phyloP scores from a whole-genome alignment of 2,888 invertebrate species.

The Pyralis farinalis region DNA sequence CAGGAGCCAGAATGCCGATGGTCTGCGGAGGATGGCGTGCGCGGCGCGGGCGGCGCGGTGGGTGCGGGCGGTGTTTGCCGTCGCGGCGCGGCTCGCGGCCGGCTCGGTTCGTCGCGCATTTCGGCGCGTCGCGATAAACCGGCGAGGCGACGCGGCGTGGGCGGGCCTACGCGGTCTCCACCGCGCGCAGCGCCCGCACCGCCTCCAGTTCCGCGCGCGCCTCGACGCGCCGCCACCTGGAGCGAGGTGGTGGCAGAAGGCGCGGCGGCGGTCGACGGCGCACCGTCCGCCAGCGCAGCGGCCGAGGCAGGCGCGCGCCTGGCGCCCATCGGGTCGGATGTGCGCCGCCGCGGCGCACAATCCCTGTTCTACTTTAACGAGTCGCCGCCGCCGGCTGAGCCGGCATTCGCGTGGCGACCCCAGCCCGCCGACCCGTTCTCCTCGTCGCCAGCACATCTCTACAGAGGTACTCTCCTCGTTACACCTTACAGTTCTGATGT shows the following conservation, averaged over 20 bases:
- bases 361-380: slow-evolving; percentile 78
- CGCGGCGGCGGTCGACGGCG: slow-evolving; percentile 17
- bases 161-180: slow-evolving; percentile 19
- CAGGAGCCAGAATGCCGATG: slow-evolving; percentile 2
- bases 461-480: no score
- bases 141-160: slow-evolving; percentile 15
- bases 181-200: slow-evolving; percentile 21
- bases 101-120: no score
- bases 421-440: slow-evolving; percentile 16
- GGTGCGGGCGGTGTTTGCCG: background rate
- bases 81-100: slow-evolving; percentile 3
- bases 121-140: slow-evolving; percentile 10
- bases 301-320: slow-evolving; percentile 38
- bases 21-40: slow-evolving; percentile 16
- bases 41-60: slow-evolving; percentile 4
- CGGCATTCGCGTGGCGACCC: slow-evolving; percentile 17
- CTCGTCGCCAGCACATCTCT: slow-evolving; percentile 17
- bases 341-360: slow-evolving; percentile 53
- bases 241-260: slow-evolving; percentile 51
- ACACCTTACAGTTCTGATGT: no score
- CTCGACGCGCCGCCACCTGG: slow-evolving; percentile 60
- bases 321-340: slow-evolving; percentile 61
- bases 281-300: slow-evolving; percentile 8
- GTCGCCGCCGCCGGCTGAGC: slow-evolving; percentile 55
- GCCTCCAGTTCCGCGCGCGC: slow-evolving; percentile 17